Conservation (phyloP, 2,113 vertebrate genomes). For the Saccopteryx leptura region DNA sequence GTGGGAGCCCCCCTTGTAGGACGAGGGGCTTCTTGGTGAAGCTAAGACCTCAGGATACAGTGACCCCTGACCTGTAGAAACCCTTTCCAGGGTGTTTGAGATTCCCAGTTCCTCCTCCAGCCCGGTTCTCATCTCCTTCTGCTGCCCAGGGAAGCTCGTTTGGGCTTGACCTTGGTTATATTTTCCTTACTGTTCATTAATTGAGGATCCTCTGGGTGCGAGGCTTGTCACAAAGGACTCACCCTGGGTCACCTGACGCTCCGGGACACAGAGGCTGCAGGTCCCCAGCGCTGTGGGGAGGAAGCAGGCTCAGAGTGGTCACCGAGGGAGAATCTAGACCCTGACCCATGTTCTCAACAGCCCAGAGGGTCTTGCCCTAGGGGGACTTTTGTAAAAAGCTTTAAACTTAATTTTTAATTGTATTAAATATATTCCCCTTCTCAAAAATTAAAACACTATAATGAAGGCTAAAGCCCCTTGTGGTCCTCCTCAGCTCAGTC, state of each 20-base stretch:
- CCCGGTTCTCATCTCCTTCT: not conserved
- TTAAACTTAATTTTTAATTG: not conserved
- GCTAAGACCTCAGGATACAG: not conserved
- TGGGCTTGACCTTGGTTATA: not conserved
- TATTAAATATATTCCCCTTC: not conserved
- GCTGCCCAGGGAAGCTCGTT: not conserved
- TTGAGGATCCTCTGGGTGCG: too few relatives aligned
- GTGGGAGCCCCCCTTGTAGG: not conserved
- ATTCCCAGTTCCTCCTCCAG: too few relatives aligned
- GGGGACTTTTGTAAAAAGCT: not conserved
- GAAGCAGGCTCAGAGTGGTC: not conserved
- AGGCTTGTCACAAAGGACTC: not conserved
- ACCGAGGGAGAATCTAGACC: not conserved
- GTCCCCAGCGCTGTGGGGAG: fast-evolving
- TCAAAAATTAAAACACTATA: not conserved
- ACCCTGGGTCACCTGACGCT: not conserved
- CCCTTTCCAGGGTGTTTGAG: not conserved
- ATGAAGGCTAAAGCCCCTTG: not conserved
- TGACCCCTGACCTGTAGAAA: fast-evolving
- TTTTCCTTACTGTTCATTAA: not conserved
- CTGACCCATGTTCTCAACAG: not conserved
- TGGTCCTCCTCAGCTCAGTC: not conserved
- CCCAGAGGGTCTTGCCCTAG: not conserved
- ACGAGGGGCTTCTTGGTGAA: not conserved
- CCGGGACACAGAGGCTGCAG: fast-evolving